Evolutionary conservation across 2,797 vertebrate genomes (phyloP), one percentile per base, ranked within the genome.

Genomic region (Mormyrops attenuatus): DNA sequence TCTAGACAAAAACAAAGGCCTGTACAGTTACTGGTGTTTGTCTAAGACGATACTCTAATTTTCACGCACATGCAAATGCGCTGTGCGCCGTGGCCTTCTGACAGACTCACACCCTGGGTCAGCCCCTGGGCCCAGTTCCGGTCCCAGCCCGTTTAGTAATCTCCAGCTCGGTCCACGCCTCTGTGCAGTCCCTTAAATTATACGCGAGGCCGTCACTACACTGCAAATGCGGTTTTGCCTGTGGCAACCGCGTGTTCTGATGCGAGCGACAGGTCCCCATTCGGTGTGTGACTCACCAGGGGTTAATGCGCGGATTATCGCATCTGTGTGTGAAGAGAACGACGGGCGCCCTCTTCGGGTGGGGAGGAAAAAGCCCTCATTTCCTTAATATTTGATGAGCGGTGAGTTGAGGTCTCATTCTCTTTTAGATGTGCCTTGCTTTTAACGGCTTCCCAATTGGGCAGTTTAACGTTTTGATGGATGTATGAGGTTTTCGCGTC

Each of bases 331-430:
- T 22, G 30, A 38, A 41, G 30, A 2, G 3, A 49, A 3, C 8
- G 44, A 49, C n/a, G 17, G 20, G 1, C 1, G 20, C 26, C 26
- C 50, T 57, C 49, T 57, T 53, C 15, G 13, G 85, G 69, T 1
- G 3, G 22, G 44, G 41, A 53, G 84, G 85, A 13, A 44, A n/a
- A 7, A 22, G 5, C 53, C 53, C 55, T 63, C 34, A 22, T 63
- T 60, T 30, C 9, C 34, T 88, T 88, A 88, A 88, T 88, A 47
- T 88, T 63, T 60, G 7, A 88, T 88, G 86, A 88, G 86, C 3
- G 1, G 38, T 7, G n/a, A 41, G 38, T 88, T 30, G 5, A 41
- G 7, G 15, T 44, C 30, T 88, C 57, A 88, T 88, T 88, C 86
- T n/a, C 38, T 63, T n/a, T 88, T n/a, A 88, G 34, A 60, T n/a